Percentiles rank a stretch among this genome's conserved stretches.
Conservation (phyloP, 2,797 vertebrate genomes). For the Steatocranus sp. region DNA sequence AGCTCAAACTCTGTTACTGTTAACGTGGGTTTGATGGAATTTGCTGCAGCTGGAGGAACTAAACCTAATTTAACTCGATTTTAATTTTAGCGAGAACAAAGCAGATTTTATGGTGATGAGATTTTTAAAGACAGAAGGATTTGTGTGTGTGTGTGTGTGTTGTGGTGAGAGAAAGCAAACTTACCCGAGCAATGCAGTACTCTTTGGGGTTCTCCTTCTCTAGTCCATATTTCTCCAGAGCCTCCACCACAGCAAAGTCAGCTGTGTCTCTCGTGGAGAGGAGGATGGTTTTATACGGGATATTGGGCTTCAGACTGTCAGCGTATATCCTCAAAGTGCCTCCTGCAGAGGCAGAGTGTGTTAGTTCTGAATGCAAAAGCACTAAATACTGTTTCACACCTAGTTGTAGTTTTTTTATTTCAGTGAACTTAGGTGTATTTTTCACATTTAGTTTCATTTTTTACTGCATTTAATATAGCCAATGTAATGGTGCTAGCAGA, state of each 20-base stretch:
- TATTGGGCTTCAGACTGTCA: slow-evolving; percentile 96
- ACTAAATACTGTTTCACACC: background rate
- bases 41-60: background rate
- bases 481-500: background rate
- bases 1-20: background rate
- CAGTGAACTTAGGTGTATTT: background rate
- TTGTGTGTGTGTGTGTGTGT: background rate
- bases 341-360: slow-evolving; percentile 65
- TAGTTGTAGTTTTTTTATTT: background rate
- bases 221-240: slow-evolving; percentile 94
- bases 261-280: slow-evolving; percentile 93
- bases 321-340: slow-evolving; percentile 95
- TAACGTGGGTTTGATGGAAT: background rate
- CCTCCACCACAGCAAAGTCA: slow-evolving; percentile 94
- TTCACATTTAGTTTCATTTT: background rate
- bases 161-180: background rate
- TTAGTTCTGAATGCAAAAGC: background rate
- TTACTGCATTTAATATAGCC: background rate
- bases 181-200: slow-evolving; percentile 94
- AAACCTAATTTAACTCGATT: background rate
- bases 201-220: slow-evolving; percentile 95
- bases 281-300: slow-evolving; percentile 97
- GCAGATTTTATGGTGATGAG: background rate
- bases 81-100: background rate
- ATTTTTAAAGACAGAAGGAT: background rate